Conservation (phyloP, 2,888 invertebrate genomes). For the Drosophila setosimentum region DNA sequence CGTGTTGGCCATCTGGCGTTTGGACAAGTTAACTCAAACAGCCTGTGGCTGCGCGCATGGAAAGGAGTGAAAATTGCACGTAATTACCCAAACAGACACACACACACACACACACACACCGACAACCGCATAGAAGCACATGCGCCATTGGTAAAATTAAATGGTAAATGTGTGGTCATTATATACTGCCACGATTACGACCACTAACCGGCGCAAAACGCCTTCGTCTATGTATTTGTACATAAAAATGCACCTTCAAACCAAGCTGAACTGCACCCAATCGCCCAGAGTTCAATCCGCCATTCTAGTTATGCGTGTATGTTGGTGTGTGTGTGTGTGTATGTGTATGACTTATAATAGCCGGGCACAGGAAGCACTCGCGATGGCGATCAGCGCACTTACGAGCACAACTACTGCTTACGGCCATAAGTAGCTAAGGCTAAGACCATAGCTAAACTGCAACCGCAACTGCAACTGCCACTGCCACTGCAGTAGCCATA, state of each 20-base stretch:
- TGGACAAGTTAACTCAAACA: constrained; percentile 53
- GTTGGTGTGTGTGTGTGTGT: constrained; percentile 1
- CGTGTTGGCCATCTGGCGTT: constrained; percentile 66
- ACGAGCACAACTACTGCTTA: constrained; percentile 63
- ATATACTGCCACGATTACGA: constrained; percentile 67
- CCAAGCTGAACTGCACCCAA: constrained; percentile 56
- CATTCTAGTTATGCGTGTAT: constrained; percentile 40
- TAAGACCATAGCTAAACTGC: constrained; percentile 19
- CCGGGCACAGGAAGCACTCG: constrained; percentile 74
- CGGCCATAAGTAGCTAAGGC: constrained; percentile 62
- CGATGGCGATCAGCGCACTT: constrained; percentile 80
- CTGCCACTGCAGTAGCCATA: constrained; percentile 72
- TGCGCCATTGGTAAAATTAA: constrained; percentile 67
- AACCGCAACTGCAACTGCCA: constrained; percentile 26
- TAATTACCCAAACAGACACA: constrained; percentile 65
- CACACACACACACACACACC: neutral
- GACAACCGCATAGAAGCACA: constrained; percentile 33
- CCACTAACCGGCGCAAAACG: constrained; percentile 55
- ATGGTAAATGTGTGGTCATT: constrained; percentile 70
- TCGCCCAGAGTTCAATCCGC: constrained; percentile 59
- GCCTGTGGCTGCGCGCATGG: constrained; percentile 67
- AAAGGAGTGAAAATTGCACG: constrained; percentile 80
- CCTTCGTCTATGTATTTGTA: constrained; percentile 45
- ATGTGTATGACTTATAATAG: constrained; percentile 44
- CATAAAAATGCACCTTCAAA: constrained; percentile 24